Evolutionary conservation across 1,140 invertebrate genomes (phyloP).

Genomic region (Drosophila eugracilis): DNA sequence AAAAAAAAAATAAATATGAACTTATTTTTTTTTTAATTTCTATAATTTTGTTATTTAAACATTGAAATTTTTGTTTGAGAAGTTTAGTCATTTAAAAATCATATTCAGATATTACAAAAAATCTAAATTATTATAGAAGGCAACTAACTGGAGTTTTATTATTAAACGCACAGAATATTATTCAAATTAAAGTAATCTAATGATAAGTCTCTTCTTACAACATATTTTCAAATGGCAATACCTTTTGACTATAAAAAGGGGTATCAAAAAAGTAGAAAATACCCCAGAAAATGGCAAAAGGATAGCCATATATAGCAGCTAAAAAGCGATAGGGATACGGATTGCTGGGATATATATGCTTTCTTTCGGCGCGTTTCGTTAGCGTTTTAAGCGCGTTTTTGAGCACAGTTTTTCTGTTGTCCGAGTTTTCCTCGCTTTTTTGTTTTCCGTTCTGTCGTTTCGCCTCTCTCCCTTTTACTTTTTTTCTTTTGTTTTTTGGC

Average conservation of each 20-base stretch:
- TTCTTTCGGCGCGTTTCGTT: constrained; percentile 49
- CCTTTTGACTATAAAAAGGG: neutral
- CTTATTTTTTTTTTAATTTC: too few species aligned
- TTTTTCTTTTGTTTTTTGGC: neutral
- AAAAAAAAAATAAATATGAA: too few species aligned
- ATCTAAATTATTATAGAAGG: too few species aligned
- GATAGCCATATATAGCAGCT: constrained; percentile 13
- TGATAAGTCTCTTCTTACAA: too few species aligned
- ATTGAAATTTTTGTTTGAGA: too few species aligned
- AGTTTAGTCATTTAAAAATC: too few species aligned
- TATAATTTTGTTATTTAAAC: too few species aligned
- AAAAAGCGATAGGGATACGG: constrained; percentile 30
- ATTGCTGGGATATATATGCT: constrained; percentile 29
- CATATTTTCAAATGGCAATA: neutral
- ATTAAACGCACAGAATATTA: too few species aligned
- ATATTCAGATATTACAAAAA: too few species aligned
- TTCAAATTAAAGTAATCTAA: too few species aligned
- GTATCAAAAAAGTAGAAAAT: constrained; percentile 5
- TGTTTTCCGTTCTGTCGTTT: constrained; percentile 3
- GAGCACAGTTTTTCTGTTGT: constrained; percentile 6
- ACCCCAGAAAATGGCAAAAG: constrained; percentile 1
- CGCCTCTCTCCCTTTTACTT: neutral
- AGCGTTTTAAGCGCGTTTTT: constrained; percentile 30
- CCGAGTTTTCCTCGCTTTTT: constrained; percentile 2
- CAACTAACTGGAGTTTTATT: too few species aligned